phyloP scores from a whole-genome alignment of 2,113 vertebrate genomes.

The Naja naja region DNA sequence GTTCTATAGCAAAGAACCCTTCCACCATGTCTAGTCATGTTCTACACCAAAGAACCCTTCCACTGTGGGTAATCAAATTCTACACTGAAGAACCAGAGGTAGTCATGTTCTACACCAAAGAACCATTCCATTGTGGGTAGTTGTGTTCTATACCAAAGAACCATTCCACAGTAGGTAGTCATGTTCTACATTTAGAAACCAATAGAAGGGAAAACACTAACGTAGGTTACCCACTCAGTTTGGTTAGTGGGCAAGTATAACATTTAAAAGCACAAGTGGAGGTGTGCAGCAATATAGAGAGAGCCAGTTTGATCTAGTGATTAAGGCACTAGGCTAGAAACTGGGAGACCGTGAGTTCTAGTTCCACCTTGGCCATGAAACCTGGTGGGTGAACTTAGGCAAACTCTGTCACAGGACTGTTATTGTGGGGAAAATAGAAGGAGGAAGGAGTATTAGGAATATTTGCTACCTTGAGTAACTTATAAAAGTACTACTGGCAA shows the following conservation, averaged over 20 bases:
- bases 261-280: background rate
- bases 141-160: background rate
- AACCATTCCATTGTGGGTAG: background rate
- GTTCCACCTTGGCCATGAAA: background rate
- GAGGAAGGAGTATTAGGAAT: background rate
- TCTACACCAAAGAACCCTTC: too few species aligned
- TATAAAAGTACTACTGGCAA: background rate
- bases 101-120: background rate
- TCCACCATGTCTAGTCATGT: too few species aligned
- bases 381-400: background rate
- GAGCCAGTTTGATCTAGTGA: background rate
- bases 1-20: too few species aligned
- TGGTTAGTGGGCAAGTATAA: background rate
- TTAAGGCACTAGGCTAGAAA: background rate
- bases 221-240: background rate
- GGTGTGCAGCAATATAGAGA: background rate
- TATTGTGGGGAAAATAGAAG: background rate
- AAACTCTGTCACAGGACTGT: background rate
- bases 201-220: background rate
- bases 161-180: background rate
- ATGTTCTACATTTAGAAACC: background rate
- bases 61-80: too few species aligned
- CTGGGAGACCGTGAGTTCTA: background rate
- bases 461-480: background rate
- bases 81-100: too few species aligned